Evolutionary conservation across 2,888 invertebrate species (phyloP), one percentile per base, ranked within the genome.

Genomic region (Amaurobius ferox): DNA sequence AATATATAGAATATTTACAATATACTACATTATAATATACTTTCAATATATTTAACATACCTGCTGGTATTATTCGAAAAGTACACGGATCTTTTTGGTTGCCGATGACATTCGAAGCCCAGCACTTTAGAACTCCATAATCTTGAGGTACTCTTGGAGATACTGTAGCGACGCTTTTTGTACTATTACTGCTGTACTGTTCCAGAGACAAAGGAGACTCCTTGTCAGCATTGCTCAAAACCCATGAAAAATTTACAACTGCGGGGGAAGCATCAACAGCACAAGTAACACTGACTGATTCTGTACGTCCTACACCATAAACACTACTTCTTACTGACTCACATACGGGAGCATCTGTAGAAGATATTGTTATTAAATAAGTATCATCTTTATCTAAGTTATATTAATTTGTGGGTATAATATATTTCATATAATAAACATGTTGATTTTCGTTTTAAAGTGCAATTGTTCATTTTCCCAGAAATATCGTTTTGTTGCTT

Each of bases 1-100:
- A n/a, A n/a, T n/a, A n/a, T n/a, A n/a, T n/a, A n/a, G n/a, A n/a
- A n/a, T n/a, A n/a, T n/a, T n/a, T n/a, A n/a, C n/a, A n/a, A n/a
- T n/a, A n/a, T n/a, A n/a, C n/a, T n/a, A n/a, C n/a, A n/a, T n/a
- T n/a, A n/a, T n/a, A n/a, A n/a, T n/a, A n/a, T n/a, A n/a, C n/a
- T n/a, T n/a, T n/a, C n/a, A n/a, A n/a, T n/a, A n/a, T n/a, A n/a
- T n/a, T n/a, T n/a, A n/a, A 35, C 35, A 9, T 67, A 87, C 87
- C 87, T 35, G 87, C 85, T 16, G 85, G 87, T 28, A 87, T 79
- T 6, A 87, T 83, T 0, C 83, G 55, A 62, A 85, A 87, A n/a
- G 79, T 74, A 32, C 87, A 87, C 0, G 87, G 83, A n/a, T 87
- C 87, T n/a, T 72, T 79, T 26, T 87, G 87, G 11, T 29, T 44